A percentile compares a stretch with the other conserved stretches of the same genome.
phyloP scores from a whole-genome alignment of 2,113 vertebrate species.

The Phrynocephalus versicolor region DNA sequence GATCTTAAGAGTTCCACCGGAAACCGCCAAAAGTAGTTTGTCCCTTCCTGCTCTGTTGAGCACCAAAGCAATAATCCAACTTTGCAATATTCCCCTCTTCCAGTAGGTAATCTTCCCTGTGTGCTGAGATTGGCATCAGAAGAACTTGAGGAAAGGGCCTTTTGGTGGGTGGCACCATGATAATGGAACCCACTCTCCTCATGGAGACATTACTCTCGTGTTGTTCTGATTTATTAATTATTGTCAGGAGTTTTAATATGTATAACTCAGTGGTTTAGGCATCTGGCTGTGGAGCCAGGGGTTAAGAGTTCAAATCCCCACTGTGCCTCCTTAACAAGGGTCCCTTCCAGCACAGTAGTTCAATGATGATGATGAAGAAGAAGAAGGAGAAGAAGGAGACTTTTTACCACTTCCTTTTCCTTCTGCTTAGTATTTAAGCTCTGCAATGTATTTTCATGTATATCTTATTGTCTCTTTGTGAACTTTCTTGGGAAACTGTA shows the following conservation, averaged over 20 bases:
- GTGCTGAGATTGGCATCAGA: neutral
- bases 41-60: neutral
- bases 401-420: neutral
- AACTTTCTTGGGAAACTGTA: too few species aligned
- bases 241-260: neutral
- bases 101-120: neutral
- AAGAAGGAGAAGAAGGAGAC: too few species aligned
- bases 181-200: neutral
- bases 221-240: neutral
- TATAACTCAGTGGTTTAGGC: too few species aligned
- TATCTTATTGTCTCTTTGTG: neutral
- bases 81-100: neutral
- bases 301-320: too few species aligned
- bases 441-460: neutral
- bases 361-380: too few species aligned
- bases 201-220: neutral
- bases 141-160: neutral
- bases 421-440: neutral
- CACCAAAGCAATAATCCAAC: too few species aligned
- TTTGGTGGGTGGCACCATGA: neutral
- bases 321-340: too few species aligned
- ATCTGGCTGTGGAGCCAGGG: too few species aligned
- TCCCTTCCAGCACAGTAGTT: too few species aligned
- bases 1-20: too few species aligned
- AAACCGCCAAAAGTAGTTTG: too few species aligned